Evolutionary conservation across 2,797 vertebrate genomes (phyloP).

Genomic region (Fistularia tabacaria): DNA sequence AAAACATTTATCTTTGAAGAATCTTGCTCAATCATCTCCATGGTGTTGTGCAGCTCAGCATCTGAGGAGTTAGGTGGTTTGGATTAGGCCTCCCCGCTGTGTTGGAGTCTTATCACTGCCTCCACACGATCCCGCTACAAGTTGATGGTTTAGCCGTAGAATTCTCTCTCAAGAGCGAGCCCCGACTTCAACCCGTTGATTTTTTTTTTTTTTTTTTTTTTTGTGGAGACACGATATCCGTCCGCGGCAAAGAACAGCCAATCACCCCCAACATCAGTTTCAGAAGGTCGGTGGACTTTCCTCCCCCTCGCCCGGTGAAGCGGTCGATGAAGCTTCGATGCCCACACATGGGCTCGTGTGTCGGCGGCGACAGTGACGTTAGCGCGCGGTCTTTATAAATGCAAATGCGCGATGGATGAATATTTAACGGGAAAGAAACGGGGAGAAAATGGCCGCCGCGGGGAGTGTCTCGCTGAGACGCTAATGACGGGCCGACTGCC

Average conservation of each 20-base stretch:
- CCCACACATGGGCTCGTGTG: too few species aligned
- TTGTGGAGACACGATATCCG: slow-evolving; percentile 30
- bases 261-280: too few species aligned
- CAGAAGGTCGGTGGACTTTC: too few species aligned
- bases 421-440: slow-evolving; percentile 22
- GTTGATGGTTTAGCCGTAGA: slow-evolving; percentile 55
- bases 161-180: slow-evolving; percentile 36
- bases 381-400: slow-evolving; percentile 16
- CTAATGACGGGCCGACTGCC: slow-evolving; percentile 67
- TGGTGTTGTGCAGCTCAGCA: slow-evolving; percentile 68
- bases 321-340: too few species aligned
- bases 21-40: slow-evolving; percentile 71
- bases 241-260: too few species aligned
- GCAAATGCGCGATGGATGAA: slow-evolving; percentile 38
- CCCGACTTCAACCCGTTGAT: slow-evolving; percentile 45
- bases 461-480: slow-evolving; percentile 56
- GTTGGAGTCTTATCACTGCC: slow-evolving; percentile 66
- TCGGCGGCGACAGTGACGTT: too few species aligned
- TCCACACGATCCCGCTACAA: slow-evolving; percentile 61
- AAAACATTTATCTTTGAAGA: slow-evolving; percentile 67
- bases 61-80: slow-evolving; percentile 64
- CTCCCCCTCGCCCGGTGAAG: too few species aligned
- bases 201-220: slow-evolving; percentile 43
- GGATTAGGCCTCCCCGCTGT: slow-evolving; percentile 71
- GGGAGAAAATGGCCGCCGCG: slow-evolving; percentile 56